Conservation (phyloP, 2,797 vertebrate genomes). For the Microctenopoma stevenorrisi region DNA sequence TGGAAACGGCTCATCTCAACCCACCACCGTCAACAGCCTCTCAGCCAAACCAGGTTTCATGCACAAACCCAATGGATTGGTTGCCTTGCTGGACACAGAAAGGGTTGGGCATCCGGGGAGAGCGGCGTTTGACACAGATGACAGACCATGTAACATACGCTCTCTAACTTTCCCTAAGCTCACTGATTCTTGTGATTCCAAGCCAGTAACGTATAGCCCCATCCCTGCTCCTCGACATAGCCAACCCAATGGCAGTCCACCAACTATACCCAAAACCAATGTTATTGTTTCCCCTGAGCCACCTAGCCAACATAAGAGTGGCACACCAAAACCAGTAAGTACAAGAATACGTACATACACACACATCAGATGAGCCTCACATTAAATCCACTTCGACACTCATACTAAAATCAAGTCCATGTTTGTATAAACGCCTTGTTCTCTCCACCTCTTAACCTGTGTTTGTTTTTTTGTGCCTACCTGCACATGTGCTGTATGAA, state of each 20-base stretch:
- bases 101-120: constrained; percentile 66
- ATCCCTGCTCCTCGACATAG: constrained; percentile 50
- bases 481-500: too few species aligned
- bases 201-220: constrained; percentile 62
- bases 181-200: constrained; percentile 85
- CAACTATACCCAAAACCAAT: constrained; percentile 79
- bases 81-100: constrained; percentile 91
- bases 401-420: too few species aligned
- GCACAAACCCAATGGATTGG: constrained; percentile 95
- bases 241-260: constrained; percentile 87
- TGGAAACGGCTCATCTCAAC: constrained; percentile 78
- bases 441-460: too few species aligned
- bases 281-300: constrained; percentile 70
- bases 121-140: constrained; percentile 76
- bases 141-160: constrained; percentile 96
- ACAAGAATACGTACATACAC: background rate
- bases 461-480: too few species aligned
- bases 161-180: constrained; percentile 97
- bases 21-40: constrained; percentile 68
- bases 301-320: constrained; percentile 67
- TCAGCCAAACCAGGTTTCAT: constrained; percentile 74
- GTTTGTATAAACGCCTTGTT: too few species aligned
- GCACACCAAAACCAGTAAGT: constrained; percentile 78
- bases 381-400: too few species aligned
- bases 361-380: too few species aligned